Conservation (phyloP, 2,797 vertebrate species). For the Cirrhinus molitorella region DNA sequence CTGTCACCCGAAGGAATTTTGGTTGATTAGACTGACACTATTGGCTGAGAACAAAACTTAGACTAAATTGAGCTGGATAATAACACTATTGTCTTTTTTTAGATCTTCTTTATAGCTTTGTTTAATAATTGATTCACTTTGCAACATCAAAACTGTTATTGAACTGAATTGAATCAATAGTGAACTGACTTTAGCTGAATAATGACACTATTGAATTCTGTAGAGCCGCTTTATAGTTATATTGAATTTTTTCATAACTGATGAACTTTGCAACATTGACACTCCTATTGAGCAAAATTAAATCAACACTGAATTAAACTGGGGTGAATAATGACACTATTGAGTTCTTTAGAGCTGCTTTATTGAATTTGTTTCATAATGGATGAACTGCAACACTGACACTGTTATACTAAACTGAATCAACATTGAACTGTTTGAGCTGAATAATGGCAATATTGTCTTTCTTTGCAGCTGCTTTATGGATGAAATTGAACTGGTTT, state of each 20-base stretch:
- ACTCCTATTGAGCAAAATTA: neutral
- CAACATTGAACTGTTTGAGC: neutral
- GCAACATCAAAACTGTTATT: neutral
- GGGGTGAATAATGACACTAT: neutral
- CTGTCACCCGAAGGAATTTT: neutral
- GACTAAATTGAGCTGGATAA: neutral
- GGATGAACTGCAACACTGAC: neutral
- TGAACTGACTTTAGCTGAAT: neutral
- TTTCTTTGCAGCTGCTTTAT: neutral
- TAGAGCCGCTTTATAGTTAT: neutral
- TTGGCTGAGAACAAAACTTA: neutral
- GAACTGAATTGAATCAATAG: neutral
- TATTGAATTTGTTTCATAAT: neutral
- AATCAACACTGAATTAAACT: neutral
- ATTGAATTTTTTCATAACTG: neutral
- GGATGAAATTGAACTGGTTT: neutral
- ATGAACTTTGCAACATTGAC: neutral
- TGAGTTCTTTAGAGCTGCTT: neutral
- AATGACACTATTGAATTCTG: neutral
- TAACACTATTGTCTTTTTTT: neutral
- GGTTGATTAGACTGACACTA: neutral
- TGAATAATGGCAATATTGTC: neutral
- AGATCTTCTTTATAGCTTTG: neutral
- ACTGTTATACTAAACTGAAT: neutral
- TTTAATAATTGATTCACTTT: neutral